phyloP scores from a whole-genome alignment of 2,888 invertebrate genomes.

The Pammene aurita region DNA sequence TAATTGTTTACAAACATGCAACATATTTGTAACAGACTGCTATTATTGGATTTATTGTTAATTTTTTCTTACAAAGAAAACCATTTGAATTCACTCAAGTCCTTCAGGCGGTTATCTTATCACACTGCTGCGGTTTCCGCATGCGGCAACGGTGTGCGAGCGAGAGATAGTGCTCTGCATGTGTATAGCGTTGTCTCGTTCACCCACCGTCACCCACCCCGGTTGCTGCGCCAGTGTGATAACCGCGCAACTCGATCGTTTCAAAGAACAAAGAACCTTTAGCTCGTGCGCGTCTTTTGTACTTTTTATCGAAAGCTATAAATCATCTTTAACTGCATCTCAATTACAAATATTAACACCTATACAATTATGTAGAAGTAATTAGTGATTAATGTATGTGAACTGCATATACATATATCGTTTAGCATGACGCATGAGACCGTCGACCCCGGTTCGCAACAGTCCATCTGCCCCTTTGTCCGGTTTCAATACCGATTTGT shows the following conservation, averaged over 20 bases:
- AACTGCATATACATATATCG: constrained; percentile 24
- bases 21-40: neutral
- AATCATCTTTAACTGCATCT: constrained; percentile 16
- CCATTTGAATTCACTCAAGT: neutral
- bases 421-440: constrained; percentile 69
- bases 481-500: constrained; percentile 66
- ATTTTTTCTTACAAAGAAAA: constrained; percentile 5
- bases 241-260: neutral
- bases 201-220: too few relatives aligned
- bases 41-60: constrained; percentile 1
- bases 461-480: constrained; percentile 70
- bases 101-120: too few relatives aligned
- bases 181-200: too few relatives aligned
- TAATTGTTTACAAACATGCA: neutral
- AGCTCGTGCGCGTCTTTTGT: constrained; percentile 8
- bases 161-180: too few relatives aligned
- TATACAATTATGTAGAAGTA: constrained; percentile 7
- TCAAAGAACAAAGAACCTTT: constrained; percentile 14
- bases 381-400: constrained; percentile 30
- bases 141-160: too few relatives aligned
- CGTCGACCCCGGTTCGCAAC: constrained; percentile 67
- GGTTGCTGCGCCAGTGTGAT: too few relatives aligned
- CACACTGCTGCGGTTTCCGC: too few relatives aligned
- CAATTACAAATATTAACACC: constrained; percentile 20
- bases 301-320: constrained; percentile 25